phyloP scores from a whole-genome alignment of 1,140 invertebrate genomes.

The Wasmannia auropunctata region DNA sequence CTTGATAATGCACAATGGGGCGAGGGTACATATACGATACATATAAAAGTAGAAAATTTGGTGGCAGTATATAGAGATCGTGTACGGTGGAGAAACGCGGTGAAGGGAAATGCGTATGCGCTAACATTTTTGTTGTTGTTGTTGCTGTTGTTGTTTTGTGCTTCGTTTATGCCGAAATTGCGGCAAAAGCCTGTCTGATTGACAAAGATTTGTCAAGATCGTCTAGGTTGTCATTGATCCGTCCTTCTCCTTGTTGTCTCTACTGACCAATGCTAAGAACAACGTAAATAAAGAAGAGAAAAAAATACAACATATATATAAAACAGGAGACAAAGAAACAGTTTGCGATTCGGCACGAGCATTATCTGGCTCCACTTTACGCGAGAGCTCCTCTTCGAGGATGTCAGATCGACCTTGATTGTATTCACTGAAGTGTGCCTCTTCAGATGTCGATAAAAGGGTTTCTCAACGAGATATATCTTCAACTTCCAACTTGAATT shows the following conservation, averaged over 20 bases:
- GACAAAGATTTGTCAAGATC: slow-evolving; percentile 40
- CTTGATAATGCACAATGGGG: slow-evolving; percentile 74
- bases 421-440: slow-evolving; percentile 32
- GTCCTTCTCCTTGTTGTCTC: slow-evolving; percentile 12
- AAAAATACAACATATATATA: not conserved
- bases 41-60: slow-evolving; percentile 85
- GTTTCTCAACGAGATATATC: slow-evolving; percentile 48
- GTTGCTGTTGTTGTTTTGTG: too few relatives aligned
- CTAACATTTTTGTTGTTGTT: slow-evolving; percentile 19
- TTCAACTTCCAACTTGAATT: slow-evolving; percentile 52
- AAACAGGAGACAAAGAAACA: slow-evolving; percentile 49
- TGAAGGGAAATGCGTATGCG: slow-evolving; percentile 67
- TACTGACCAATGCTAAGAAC: slow-evolving; percentile 50
- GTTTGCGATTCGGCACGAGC: slow-evolving; percentile 42
- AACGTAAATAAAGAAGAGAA: slow-evolving; percentile 53
- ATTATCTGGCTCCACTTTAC: slow-evolving; percentile 25
- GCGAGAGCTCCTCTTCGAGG: slow-evolving; percentile 44
- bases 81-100: slow-evolving; percentile 66
- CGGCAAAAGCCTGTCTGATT: slow-evolving; percentile 24
- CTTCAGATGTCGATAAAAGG: slow-evolving; percentile 49
- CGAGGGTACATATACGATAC: slow-evolving; percentile 65
- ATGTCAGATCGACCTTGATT: slow-evolving; percentile 41
- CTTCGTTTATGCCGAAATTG: slow-evolving; percentile 36
- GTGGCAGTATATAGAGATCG: slow-evolving; percentile 74
- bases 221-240: slow-evolving; percentile 27